A percentile compares a stretch with the other conserved stretches of the same genome.
phyloP scores from a whole-genome alignment of 2,797 vertebrate species.

The Microcaecilia unicolor region DNA sequence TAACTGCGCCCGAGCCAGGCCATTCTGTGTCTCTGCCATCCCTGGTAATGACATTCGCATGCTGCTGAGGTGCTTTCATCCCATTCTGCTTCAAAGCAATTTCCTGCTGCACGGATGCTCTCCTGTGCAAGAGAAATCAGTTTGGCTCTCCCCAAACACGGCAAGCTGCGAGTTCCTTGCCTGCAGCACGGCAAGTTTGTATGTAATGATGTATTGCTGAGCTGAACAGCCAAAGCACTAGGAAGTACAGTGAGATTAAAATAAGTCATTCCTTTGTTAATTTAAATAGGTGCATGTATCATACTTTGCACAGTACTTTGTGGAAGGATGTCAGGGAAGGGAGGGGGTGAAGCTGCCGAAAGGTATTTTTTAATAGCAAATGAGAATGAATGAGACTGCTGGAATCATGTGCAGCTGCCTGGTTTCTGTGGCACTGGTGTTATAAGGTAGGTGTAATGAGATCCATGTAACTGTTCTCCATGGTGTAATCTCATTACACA shows the following conservation, averaged over 20 bases:
- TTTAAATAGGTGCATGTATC: slow-evolving; percentile 96
- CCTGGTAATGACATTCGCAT: slow-evolving; percentile 67
- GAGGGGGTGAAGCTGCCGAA: too few relatives aligned
- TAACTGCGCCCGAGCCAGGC: too few relatives aligned
- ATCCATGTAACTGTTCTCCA: too few relatives aligned
- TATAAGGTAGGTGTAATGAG: slow-evolving; percentile 69
- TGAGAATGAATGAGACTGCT: slow-evolving; percentile 72
- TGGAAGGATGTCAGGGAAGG: slow-evolving; percentile 46
- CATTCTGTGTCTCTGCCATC: slow-evolving; percentile 62
- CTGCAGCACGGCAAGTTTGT: slow-evolving; percentile 84
- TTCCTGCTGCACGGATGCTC: slow-evolving; percentile 73
- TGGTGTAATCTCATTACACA: slow-evolving; percentile 64
- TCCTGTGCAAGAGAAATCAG: slow-evolving; percentile 83
- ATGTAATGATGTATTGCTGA: slow-evolving; percentile 92
- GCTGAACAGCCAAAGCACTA: slow-evolving; percentile 76
- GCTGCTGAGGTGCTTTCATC: slow-evolving; percentile 83
- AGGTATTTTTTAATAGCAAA: too few relatives aligned
- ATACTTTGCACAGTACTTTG: slow-evolving; percentile 83
- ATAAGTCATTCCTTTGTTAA: slow-evolving; percentile 97
- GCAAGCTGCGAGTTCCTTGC: slow-evolving; percentile 74
- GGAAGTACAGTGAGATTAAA: slow-evolving; percentile 77
- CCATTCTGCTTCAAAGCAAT: slow-evolving; percentile 68
- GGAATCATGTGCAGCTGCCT: slow-evolving; percentile 68
- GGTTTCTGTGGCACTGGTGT: slow-evolving; percentile 62
- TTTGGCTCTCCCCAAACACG: slow-evolving; percentile 80